These are phyloP conservation scores for Nemapogon koenigi DNA, from an alignment of 2,888 invertebrate species.

Conservation along the genomic window DNA sequence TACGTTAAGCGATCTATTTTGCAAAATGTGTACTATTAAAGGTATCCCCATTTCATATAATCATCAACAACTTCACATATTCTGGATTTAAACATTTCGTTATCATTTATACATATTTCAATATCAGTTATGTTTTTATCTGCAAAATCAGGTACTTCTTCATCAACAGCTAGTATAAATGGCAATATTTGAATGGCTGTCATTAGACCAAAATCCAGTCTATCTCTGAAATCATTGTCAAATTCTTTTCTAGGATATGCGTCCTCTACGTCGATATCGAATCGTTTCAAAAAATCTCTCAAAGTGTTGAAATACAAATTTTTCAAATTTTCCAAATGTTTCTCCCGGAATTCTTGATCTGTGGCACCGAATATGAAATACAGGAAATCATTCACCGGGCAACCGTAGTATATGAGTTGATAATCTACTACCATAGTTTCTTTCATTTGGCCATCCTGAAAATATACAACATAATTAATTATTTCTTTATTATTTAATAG, in stretches of 20 bases:
- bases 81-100: constrained; percentile 2
- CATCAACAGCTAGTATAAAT: constrained; percentile 21
- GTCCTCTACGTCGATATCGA: constrained; percentile 23
- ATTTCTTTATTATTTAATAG: too few species aligned
- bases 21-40: not conserved
- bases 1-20: not conserved
- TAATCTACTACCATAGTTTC: constrained; percentile 20
- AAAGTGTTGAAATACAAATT: constrained; percentile 27
- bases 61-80: constrained; percentile 3
- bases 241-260: constrained; percentile 26
- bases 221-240: constrained; percentile 24
- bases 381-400: constrained; percentile 23
- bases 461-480: not conserved
- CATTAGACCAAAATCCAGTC: constrained; percentile 29
- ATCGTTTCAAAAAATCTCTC: constrained; percentile 21
- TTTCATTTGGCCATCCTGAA: constrained; percentile 4
- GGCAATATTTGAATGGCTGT: constrained; percentile 21
- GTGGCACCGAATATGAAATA: constrained; percentile 23
- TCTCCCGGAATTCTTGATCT: constrained; percentile 25
- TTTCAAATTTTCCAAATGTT: constrained; percentile 25
- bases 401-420: constrained; percentile 24
- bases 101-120: constrained; percentile 1
- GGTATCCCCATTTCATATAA: constrained; percentile 6
- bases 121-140: constrained; percentile 1
- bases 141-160: constrained; percentile 3